phyloP scores from a whole-genome alignment of 1,140 invertebrate genomes.

The Papilio machaon region DNA sequence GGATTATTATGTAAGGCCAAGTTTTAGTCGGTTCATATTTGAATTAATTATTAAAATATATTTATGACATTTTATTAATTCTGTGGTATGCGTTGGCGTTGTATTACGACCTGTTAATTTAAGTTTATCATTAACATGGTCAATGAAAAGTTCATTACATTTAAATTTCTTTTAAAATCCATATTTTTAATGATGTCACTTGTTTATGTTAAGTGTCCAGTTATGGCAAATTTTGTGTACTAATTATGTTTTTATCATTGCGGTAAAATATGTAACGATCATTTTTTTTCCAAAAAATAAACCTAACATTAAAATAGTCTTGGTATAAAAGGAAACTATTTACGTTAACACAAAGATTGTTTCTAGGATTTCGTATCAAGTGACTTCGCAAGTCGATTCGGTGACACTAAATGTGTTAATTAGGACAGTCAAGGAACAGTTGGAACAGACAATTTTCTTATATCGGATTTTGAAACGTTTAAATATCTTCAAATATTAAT shows the following conservation, averaged over 20 bases:
- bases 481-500: neutral
- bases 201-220: neutral
- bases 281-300: too few relatives aligned
- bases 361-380: too few relatives aligned
- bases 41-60: conserved; percentile 11
- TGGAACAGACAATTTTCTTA: neutral
- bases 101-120: conserved; percentile 15
- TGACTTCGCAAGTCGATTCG: too few relatives aligned
- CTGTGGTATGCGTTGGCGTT: conserved; percentile 27
- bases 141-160: conserved; percentile 1
- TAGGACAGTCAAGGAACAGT: neutral
- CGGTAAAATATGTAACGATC: too few relatives aligned
- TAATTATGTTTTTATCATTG: too few relatives aligned
- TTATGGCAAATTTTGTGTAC: too few relatives aligned
- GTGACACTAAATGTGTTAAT: neutral
- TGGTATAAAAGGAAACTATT: too few relatives aligned
- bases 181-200: neutral
- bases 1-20: neutral
- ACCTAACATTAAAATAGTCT: too few relatives aligned
- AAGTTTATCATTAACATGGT: neutral
- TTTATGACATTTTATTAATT: conserved; percentile 14
- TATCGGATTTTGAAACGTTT: neutral
- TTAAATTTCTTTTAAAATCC: neutral
- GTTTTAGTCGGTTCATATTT: conserved; percentile 1
- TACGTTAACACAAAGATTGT: too few relatives aligned